A percentile compares a stretch with the other conserved stretches of the same genome.
These are phyloP conservation scores for Busseola fusca DNA, from an alignment of 2,888 invertebrate genomes.

Conservation along the genomic window DNA sequence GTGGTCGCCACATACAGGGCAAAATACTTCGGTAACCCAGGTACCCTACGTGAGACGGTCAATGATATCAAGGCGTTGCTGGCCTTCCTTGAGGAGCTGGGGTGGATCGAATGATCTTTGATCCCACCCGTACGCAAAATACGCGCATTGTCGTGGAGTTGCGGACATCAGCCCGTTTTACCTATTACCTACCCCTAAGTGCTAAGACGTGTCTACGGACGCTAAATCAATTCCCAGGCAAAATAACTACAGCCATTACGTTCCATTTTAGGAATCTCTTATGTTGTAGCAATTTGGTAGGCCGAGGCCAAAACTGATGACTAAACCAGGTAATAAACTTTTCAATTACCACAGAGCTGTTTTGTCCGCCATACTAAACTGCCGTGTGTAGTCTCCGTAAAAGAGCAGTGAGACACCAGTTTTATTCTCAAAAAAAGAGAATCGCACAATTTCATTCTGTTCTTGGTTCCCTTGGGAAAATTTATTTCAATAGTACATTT, in stretches of 20 bases:
- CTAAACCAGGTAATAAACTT: constrained; percentile 8
- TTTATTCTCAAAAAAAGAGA: constrained; percentile 76
- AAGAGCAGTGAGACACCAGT: constrained; percentile 78
- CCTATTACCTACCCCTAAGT: neutral
- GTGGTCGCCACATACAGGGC: too few relatives aligned
- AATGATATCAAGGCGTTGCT: too few relatives aligned
- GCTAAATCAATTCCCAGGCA: constrained; percentile 11
- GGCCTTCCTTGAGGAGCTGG: too few relatives aligned
- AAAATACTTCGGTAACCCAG: too few relatives aligned
- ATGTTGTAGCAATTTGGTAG: constrained; percentile 26
- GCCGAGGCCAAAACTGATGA: constrained; percentile 11
- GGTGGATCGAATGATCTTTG: too few relatives aligned
- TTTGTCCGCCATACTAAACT: neutral
- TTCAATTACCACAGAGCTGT: constrained; percentile 30
- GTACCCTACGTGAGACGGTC: too few relatives aligned
- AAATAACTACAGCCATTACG: constrained; percentile 13
- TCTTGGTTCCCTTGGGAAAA: constrained; percentile 76
- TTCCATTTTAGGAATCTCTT: constrained; percentile 17
- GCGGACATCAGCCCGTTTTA: too few relatives aligned
- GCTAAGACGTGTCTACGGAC: neutral
- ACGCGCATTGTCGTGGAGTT: too few relatives aligned
- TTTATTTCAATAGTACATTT: constrained; percentile 76
- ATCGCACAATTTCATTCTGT: constrained; percentile 76
- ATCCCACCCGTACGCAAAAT: too few relatives aligned
- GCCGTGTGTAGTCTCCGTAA: constrained; percentile 63